Evolutionary conservation across 1,140 invertebrate species (phyloP).

Genomic region (Vanessa tameamea): DNA sequence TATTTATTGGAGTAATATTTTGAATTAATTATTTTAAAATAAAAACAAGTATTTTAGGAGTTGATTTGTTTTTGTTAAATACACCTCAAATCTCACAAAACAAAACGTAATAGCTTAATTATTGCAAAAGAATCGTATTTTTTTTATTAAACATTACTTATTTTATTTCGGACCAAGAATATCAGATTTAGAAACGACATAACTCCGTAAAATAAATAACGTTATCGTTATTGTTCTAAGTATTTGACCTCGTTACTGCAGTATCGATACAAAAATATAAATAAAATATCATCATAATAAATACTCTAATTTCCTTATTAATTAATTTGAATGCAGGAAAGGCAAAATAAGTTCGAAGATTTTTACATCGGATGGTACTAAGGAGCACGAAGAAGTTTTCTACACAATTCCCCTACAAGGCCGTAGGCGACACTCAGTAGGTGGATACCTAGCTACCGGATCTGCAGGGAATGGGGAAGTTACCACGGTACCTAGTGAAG

Average conservation of each 20-base stretch:
- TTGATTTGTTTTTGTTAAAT: too few species aligned
- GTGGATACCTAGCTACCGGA: constrained; percentile 75
- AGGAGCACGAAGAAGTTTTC: constrained; percentile 75
- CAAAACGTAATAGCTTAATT: too few species aligned
- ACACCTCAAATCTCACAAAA: too few species aligned
- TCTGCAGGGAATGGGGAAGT: constrained; percentile 67
- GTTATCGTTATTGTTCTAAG: constrained; percentile 2
- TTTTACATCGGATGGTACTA: constrained; percentile 58
- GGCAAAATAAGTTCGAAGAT: constrained; percentile 67
- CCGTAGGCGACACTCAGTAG: constrained; percentile 77
- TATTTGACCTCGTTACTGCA: constrained; percentile 10
- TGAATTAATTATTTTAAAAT: too few species aligned
- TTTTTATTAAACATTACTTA: too few species aligned
- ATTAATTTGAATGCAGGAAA: constrained; percentile 53
- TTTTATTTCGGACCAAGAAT: too few species aligned
- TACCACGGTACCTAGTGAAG: constrained; percentile 74
- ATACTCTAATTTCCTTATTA: constrained; percentile 2
- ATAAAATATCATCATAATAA: not conserved
- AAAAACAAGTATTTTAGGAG: too few species aligned
- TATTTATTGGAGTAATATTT: too few species aligned
- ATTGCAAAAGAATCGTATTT: too few species aligned
- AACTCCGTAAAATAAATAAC: not conserved
- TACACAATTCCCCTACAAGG: constrained; percentile 78
- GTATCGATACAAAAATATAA: constrained; percentile 2
- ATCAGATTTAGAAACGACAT: not conserved